A percentile compares a stretch with the other conserved stretches of the same genome.
These are phyloP conservation scores for Hepsetus odoe DNA, from an alignment of 2,113 vertebrate species.

Conservation along the genomic window DNA sequence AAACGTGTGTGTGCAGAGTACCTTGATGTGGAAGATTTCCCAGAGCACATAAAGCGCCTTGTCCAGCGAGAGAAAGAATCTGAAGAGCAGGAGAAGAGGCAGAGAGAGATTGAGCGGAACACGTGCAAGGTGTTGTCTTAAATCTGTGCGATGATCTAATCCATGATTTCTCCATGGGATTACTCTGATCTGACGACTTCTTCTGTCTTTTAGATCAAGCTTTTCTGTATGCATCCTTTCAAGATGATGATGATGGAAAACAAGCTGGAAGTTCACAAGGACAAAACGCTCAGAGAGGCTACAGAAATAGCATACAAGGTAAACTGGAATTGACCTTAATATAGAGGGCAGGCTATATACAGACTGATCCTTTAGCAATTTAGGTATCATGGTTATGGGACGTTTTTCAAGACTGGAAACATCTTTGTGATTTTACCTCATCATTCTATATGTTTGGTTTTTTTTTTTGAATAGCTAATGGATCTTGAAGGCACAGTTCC, in stretches of 20 bases:
- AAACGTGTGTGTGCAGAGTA: constrained; percentile 78
- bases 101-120: constrained; percentile 96
- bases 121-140: constrained; percentile 91
- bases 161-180: not conserved
- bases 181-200: not conserved
- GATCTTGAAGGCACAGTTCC: constrained; percentile 86
- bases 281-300: constrained; percentile 93
- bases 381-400: too few species aligned
- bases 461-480: constrained; percentile 80
- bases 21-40: constrained; percentile 88
- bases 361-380: not conserved
- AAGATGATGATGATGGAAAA: constrained; percentile 96
- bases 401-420: not conserved
- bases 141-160: not conserved
- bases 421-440: too few species aligned
- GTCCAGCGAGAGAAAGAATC: constrained; percentile 94
- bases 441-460: constrained; percentile 4
- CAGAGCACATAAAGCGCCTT: constrained; percentile 91
- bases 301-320: constrained; percentile 95
- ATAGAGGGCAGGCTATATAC: not conserved
- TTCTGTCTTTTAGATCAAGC: constrained; percentile 83
- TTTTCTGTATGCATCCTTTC: constrained; percentile 95
- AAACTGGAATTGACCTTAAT: constrained; percentile 11
- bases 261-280: constrained; percentile 97
- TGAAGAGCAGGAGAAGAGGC: constrained; percentile 96